Evolutionary conservation across 2,888 invertebrate genomes (phyloP).

Genomic region (Monoplex corrugatus): DNA sequence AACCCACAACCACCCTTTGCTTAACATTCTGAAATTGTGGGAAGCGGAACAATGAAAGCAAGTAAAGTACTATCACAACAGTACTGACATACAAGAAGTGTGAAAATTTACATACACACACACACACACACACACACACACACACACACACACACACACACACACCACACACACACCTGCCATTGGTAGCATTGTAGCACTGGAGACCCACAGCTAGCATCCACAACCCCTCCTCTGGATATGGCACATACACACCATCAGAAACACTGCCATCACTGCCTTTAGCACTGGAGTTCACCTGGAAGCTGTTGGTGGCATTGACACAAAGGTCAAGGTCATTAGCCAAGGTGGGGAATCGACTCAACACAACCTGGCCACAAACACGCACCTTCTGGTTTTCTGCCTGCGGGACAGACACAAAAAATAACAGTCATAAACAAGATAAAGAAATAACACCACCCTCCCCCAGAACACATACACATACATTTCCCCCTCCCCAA

Average conservation of each 20-base stretch:
- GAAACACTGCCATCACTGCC: neutral
- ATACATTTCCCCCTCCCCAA: too few relatives aligned
- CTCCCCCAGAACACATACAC: too few relatives aligned
- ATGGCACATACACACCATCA: conserved; percentile 52
- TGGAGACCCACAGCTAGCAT: conserved; percentile 44
- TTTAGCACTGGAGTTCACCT: conserved; percentile 20
- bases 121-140: neutral
- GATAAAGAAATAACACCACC: too few relatives aligned
- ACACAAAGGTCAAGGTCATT: conserved; percentile 47
- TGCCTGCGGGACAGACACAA: neutral
- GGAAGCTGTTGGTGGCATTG: conserved; percentile 36
- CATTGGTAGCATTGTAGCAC: conserved; percentile 42
- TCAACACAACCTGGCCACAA: conserved; percentile 49
- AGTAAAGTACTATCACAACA: neutral
- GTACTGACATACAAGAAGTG: neutral
- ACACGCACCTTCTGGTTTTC: conserved; percentile 34
- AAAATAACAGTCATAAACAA: neutral
- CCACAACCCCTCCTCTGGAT: conserved; percentile 55
- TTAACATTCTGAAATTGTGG: too few relatives aligned
- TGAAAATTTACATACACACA: neutral
- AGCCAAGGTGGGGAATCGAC: conserved; percentile 43
- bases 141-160: neutral
- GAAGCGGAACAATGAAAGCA: too few relatives aligned
- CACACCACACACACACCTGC: neutral
- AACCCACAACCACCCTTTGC: too few relatives aligned